A percentile compares a stretch with the other conserved stretches of the same genome.
Evolutionary conservation across 2,113 vertebrate genomes (phyloP).

Genomic region (Rhea pennata): DNA sequence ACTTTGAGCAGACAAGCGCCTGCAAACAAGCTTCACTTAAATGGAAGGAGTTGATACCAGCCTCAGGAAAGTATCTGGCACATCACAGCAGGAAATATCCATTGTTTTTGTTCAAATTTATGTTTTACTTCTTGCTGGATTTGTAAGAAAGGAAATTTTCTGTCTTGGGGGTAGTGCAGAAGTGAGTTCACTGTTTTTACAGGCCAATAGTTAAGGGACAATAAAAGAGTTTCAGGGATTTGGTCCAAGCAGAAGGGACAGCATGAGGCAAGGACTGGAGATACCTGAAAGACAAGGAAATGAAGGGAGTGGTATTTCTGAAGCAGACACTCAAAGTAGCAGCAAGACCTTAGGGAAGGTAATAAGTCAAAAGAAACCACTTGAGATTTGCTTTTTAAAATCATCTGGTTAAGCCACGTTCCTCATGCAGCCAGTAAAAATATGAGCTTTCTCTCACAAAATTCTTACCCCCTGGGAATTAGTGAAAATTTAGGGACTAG

Average conservation of each 20-base stretch:
- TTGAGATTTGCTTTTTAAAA: slow-evolving; percentile 20
- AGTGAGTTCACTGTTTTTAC: neutral
- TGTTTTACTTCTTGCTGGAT: neutral
- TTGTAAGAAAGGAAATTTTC: slow-evolving; percentile 28
- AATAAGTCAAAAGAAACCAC: neutral
- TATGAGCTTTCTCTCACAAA: neutral
- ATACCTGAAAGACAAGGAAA: neutral
- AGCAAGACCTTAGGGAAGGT: neutral
- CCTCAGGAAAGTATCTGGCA: slow-evolving; percentile 14
- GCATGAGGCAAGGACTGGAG: neutral
- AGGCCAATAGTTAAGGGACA: neutral
- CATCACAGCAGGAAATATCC: slow-evolving; percentile 13
- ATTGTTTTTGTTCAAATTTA: slow-evolving; percentile 18
- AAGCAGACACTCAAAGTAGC: neutral
- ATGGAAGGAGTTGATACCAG: neutral
- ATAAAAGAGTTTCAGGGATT: neutral
- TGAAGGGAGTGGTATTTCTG: neutral
- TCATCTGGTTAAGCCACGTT: neutral
- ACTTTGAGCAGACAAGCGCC: neutral
- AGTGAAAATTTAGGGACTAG: slow-evolving; percentile 6
- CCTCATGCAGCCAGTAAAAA: neutral
- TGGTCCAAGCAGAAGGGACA: neutral
- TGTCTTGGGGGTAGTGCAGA: neutral
- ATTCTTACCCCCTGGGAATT: neutral
- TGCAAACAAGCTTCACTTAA: slow-evolving; percentile 28